Conservation (phyloP, 1,140 invertebrate genomes). For the Bactericera cockerelli region DNA sequence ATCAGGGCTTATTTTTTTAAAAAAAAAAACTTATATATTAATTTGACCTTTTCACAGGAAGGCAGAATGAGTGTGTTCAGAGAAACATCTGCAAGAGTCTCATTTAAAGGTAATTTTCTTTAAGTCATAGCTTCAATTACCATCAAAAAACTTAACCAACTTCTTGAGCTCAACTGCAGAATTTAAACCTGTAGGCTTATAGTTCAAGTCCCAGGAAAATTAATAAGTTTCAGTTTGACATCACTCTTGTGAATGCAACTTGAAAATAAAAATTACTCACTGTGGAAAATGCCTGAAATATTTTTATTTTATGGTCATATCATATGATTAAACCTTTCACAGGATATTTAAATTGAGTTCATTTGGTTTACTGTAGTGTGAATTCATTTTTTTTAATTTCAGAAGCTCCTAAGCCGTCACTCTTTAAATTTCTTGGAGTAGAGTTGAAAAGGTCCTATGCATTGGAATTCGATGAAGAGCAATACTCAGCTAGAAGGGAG, state of each 20-base stretch:
- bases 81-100: slow-evolving; percentile 2
- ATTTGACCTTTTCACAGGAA: neutral
- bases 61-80: neutral
- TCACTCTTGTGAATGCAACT: neutral
- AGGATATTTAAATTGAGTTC: no score
- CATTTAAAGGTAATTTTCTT: neutral
- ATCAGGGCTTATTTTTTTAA: no score
- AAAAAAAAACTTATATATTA: no score
- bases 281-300: neutral
- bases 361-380: no score
- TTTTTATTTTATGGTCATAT: no score
- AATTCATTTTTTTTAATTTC: neutral
- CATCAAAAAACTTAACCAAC: neutral
- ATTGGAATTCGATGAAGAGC: slow-evolving; percentile 83
- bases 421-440: slow-evolving; percentile 59
- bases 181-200: no score
- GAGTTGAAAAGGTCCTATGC: slow-evolving; percentile 84
- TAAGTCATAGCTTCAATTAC: neutral
- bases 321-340: no score
- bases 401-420: slow-evolving; percentile 30
- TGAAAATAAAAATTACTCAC: neutral
- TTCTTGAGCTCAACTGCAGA: no score
- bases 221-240: neutral
- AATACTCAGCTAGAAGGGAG: slow-evolving; percentile 80
- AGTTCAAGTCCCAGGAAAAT: neutral